Percentiles rank a stretch among this genome's conserved stretches.
Evolutionary conservation across 2,113 vertebrate species (phyloP).

Genomic region (Maccullochella peelii): DNA sequence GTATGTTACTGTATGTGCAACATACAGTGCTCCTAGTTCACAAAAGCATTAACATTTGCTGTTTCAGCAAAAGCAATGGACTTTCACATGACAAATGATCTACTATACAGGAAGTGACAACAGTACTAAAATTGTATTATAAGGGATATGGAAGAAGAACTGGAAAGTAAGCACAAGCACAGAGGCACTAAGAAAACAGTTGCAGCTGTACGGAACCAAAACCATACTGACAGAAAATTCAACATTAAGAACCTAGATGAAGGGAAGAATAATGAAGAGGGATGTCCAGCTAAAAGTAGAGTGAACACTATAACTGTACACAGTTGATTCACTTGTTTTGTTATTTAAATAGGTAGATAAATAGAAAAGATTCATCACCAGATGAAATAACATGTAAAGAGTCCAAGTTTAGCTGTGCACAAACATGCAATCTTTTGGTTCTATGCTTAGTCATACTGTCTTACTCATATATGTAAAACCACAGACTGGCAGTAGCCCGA

Average conservation of each 20-base stretch:
- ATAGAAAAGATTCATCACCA: not conserved
- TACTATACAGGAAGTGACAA: not conserved
- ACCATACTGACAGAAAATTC: not conserved
- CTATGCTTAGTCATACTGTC: conserved; percentile 45
- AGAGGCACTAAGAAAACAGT: not conserved
- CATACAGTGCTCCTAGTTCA: not conserved
- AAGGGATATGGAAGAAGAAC: conserved; percentile 31
- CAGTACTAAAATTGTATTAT: not conserved
- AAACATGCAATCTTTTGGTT: conserved; percentile 58
- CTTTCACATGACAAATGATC: not conserved
- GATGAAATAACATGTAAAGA: conserved; percentile 26
- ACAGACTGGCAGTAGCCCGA: conserved; percentile 37
- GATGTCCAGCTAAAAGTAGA: not conserved
- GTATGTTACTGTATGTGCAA: no score
- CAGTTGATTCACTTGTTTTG: not conserved
- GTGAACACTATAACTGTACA: not conserved
- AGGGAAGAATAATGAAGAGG: not conserved
- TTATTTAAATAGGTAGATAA: not conserved
- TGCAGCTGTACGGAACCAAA: not conserved
- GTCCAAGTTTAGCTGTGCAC: conserved; percentile 6
- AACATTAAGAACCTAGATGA: not conserved
- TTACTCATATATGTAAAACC: conserved; percentile 55
- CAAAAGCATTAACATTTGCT: not conserved
- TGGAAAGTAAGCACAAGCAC: not conserved
- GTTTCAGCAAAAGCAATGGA: not conserved